These are phyloP conservation scores for Pachydiplax longipennis DNA, from an alignment of 2,888 invertebrate genomes.

Conservation along the genomic window DNA sequence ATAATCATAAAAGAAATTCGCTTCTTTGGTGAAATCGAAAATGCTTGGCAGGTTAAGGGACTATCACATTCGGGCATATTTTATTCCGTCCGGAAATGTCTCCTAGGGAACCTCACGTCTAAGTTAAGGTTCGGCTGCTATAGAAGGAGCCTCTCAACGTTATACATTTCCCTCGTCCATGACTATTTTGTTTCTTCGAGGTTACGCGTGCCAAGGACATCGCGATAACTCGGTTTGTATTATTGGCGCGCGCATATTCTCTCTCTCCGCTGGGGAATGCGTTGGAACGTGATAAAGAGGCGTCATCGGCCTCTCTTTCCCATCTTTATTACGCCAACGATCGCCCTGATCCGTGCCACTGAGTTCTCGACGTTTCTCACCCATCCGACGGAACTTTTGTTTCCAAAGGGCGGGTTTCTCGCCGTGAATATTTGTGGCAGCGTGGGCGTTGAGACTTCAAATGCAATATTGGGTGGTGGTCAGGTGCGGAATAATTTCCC, in stretches of 20 bases:
- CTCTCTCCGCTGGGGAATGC: not conserved
- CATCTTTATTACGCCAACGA: not conserved
- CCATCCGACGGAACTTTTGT: not conserved
- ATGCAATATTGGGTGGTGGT: too few relatives aligned
- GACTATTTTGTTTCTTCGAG: not conserved
- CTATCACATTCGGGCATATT: not conserved
- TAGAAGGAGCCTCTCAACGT: not conserved
- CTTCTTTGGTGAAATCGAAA: too few relatives aligned
- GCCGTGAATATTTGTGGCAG: not conserved
- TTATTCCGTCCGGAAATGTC: not conserved
- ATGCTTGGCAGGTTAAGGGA: not conserved
- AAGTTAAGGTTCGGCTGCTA: not conserved
- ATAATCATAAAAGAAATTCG: too few relatives aligned
- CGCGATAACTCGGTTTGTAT: conserved; percentile 4
- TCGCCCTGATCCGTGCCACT: not conserved
- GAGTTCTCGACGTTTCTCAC: not conserved
- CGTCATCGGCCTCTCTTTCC: not conserved
- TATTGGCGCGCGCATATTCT: not conserved
- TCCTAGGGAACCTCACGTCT: not conserved
- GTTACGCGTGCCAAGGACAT: not conserved
- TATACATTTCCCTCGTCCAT: conserved; percentile 17
- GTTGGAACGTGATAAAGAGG: not conserved
- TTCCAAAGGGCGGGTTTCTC: not conserved
- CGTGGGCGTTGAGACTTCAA: too few relatives aligned
- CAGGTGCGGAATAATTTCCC: too few relatives aligned